Evolutionary conservation across 2,797 vertebrate genomes (phyloP), one percentile per base, ranked within the genome.

Genomic region (Manis crassicaudata): DNA sequence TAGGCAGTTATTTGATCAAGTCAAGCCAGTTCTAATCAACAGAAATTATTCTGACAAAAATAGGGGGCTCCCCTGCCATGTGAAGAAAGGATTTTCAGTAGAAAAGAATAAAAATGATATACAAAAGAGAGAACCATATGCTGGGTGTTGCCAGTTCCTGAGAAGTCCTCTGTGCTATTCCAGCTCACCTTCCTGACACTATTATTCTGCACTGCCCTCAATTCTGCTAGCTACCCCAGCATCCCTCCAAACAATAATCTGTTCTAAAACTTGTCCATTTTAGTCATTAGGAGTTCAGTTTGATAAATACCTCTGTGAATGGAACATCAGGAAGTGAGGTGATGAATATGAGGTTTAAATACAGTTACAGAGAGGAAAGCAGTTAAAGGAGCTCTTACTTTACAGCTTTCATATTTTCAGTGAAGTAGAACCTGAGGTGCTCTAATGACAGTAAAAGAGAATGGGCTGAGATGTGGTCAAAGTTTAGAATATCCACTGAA

Each of bases 291-390:
- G 62, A 79, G 54, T 40, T 32, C 54, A 12, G 29, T 83, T 1
- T 79, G 13, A 68, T 27, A 91, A 79, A 91, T 7, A 46, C 20
- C 8, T 63, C 63, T 43, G 52, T 88, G 56, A 92, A 84, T 75
- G 60, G 37, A 86, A 86, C 62, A 70, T 56, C 7, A 81, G n/a
- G 76, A 90, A 93, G 40, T 82, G 27, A 81, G 11, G 5, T 65
- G 79, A 77, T 35, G 12, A 73, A 29, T 67, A 62, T 21, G 77
- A 92, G 62, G 18, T 58, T 94, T 91, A 76, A 85, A 82, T 43
- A 92, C 8, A 95, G 75, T 94, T 79, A 91, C 0, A 87, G 67
- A 92, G 92, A 85, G 16, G 29, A 92, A 95, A 75, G 62, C 73
- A 88, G 21, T 84, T 87, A 25, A 76, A 18, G 7, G 20, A 79